Evolutionary conservation across 2,888 invertebrate species (phyloP).

Genomic region (Zonitis immaculata): DNA sequence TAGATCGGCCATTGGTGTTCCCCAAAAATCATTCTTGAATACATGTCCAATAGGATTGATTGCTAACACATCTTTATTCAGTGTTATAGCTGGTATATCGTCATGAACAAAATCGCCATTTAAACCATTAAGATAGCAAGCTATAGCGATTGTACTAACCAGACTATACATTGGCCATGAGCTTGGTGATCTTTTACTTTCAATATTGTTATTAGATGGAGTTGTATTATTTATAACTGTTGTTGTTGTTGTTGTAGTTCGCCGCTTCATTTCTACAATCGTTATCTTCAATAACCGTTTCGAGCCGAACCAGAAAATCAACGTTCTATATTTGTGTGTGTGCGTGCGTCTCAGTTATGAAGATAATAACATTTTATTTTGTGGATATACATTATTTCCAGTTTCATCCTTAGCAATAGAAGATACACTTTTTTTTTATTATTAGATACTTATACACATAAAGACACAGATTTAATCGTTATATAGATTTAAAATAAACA

Average conservation of each 20-base stretch:
- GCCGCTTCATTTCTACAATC: slow-evolving; percentile 53
- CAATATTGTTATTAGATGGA: not conserved
- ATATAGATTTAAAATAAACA: slow-evolving; percentile 17
- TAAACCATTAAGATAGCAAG: slow-evolving; percentile 69
- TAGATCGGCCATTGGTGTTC: slow-evolving; percentile 77
- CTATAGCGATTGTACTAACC: slow-evolving; percentile 62
- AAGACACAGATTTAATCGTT: slow-evolving; percentile 23
- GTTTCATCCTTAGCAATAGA: slow-evolving; percentile 19
- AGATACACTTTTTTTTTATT: no score
- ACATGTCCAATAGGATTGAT: slow-evolving; percentile 58
- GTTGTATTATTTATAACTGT: no score
- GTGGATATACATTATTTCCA: slow-evolving; percentile 23
- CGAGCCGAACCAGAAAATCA: slow-evolving; percentile 8
- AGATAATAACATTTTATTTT: slow-evolving; percentile 17
- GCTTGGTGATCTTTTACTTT: slow-evolving; percentile 44
- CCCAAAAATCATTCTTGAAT: slow-evolving; percentile 83
- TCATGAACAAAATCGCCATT: slow-evolving; percentile 84
- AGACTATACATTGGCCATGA: slow-evolving; percentile 61
- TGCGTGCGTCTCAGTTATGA: slow-evolving; percentile 21
- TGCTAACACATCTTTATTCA: slow-evolving; percentile 76
- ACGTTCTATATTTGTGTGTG: slow-evolving; percentile 27
- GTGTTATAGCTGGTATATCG: slow-evolving; percentile 77
- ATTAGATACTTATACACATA: not conserved
- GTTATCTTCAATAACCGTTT: slow-evolving; percentile 15
- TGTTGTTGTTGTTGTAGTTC: slow-evolving; percentile 26